phyloP scores from a whole-genome alignment of 2,113 vertebrate species.

The Eublepharis macularius region DNA sequence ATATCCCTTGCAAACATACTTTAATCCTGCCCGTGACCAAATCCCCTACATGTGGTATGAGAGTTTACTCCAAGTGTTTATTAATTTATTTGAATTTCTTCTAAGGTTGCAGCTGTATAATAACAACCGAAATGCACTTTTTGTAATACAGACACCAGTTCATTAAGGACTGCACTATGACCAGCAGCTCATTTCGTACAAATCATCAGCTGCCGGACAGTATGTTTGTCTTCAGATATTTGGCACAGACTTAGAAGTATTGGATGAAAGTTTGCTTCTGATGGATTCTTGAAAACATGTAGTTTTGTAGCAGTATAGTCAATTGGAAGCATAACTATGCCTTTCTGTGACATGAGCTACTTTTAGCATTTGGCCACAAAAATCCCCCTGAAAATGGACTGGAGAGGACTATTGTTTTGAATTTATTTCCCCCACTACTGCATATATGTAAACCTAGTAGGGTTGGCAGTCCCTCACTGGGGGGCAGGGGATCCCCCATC shows the following conservation, averaged over 20 bases:
- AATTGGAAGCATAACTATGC: too few species aligned
- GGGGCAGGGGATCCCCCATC: too few species aligned
- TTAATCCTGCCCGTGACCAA: neutral
- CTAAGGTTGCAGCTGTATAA: constrained; percentile 37
- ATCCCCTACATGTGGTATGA: neutral
- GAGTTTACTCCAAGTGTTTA: neutral
- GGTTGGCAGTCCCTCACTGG: too few species aligned
- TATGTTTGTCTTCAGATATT: too few species aligned
- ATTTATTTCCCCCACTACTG: too few species aligned
- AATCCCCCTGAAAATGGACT: too few species aligned
- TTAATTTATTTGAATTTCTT: neutral
- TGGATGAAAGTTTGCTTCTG: neutral
- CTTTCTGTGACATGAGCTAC: too few species aligned
- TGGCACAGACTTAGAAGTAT: neutral
- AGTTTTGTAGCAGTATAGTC: neutral
- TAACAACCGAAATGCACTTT: constrained; percentile 48
- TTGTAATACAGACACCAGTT: constrained; percentile 60
- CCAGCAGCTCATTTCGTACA: constrained; percentile 64
- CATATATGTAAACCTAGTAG: too few species aligned
- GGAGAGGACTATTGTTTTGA: too few species aligned
- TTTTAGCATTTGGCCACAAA: neutral
- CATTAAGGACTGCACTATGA: constrained; percentile 55
- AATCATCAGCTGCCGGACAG: constrained; percentile 66
- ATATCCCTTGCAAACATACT: neutral
- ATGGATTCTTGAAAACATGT: neutral